phyloP scores from a whole-genome alignment of 2,888 invertebrate genomes.

The Acrocera orbiculus region DNA sequence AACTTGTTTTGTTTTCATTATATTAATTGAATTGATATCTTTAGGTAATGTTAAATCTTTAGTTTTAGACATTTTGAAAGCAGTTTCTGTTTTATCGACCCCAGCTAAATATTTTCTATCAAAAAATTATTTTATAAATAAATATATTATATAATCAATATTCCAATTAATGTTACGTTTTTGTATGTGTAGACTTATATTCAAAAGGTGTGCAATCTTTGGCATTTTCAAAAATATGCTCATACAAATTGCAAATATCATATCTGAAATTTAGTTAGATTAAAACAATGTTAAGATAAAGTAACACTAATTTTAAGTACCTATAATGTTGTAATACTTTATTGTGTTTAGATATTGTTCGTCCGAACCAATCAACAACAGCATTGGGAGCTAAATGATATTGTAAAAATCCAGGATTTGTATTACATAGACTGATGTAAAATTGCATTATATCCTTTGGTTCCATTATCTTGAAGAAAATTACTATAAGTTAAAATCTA shows the following conservation, averaged over 20 bases:
- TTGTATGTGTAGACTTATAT: slow-evolving; percentile 16
- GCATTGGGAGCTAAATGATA: slow-evolving; percentile 18
- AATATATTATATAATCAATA: background rate
- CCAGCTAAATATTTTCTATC: no score
- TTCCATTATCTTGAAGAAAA: no score
- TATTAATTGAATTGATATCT: no score
- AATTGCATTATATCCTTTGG: slow-evolving; percentile 9
- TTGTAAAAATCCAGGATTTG: slow-evolving; percentile 13
- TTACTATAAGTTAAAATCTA: background rate
- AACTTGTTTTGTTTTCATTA: no score
- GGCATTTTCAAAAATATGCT: slow-evolving; percentile 17
- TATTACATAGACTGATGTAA: slow-evolving; percentile 8
- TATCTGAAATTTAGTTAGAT: slow-evolving; percentile 11
- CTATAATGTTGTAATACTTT: slow-evolving; percentile 19
- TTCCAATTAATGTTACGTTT: slow-evolving; percentile 16
- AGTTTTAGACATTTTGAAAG: no score
- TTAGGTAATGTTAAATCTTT: no score
- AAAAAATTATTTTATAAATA: no score
- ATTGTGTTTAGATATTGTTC: slow-evolving; percentile 17
- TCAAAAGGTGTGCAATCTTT: slow-evolving; percentile 18
- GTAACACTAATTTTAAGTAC: slow-evolving; percentile 11
- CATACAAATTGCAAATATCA: slow-evolving; percentile 18
- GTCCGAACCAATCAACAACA: slow-evolving; percentile 22
- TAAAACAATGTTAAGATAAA: background rate
- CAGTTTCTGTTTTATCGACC: no score